A percentile compares a stretch with the other conserved stretches of the same genome.
phyloP scores from a whole-genome alignment of 2,113 vertebrate genomes.

The Heterochromis multidens region DNA sequence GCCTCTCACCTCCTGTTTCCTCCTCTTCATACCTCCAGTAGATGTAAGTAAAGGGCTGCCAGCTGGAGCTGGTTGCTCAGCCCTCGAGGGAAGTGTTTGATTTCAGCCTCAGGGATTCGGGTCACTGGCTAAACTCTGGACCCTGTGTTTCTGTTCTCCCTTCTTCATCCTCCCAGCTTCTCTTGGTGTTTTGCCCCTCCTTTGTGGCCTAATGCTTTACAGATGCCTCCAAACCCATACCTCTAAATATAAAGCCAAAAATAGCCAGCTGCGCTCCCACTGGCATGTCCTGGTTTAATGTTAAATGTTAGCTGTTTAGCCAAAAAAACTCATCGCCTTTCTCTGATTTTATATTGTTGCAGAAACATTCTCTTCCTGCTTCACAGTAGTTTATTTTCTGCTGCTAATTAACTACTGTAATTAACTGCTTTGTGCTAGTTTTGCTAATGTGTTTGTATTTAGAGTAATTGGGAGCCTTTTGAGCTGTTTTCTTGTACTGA shows the following conservation, averaged over 20 bases:
- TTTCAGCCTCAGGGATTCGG: slow-evolving; percentile 53
- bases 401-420: not conserved
- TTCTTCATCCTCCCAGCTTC: not conserved
- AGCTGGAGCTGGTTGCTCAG: slow-evolving; percentile 16
- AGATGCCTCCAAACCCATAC: slow-evolving; percentile 49
- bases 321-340: not conserved
- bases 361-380: not conserved
- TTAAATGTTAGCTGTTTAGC: not conserved
- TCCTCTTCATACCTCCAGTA: slow-evolving; percentile 2
- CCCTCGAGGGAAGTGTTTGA: slow-evolving; percentile 42
- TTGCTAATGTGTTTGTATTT: not conserved
- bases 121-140: slow-evolving; percentile 45
- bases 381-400: not conserved
- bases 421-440: not conserved
- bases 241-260: slow-evolving; percentile 27
- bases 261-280: not conserved
- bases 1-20: slow-evolving; percentile 16
- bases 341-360: not conserved
- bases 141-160: slow-evolving; percentile 2
- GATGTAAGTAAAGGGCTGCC: slow-evolving; percentile 32
- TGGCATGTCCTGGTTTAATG: not conserved
- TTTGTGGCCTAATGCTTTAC: slow-evolving; percentile 49
- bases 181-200: not conserved
- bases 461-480: not conserved
- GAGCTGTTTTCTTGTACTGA: not conserved